A percentile compares a stretch with the other conserved stretches of the same genome.
Evolutionary conservation across 1,140 invertebrate species (phyloP).

Genomic region (Sesamia nonagrioides): DNA sequence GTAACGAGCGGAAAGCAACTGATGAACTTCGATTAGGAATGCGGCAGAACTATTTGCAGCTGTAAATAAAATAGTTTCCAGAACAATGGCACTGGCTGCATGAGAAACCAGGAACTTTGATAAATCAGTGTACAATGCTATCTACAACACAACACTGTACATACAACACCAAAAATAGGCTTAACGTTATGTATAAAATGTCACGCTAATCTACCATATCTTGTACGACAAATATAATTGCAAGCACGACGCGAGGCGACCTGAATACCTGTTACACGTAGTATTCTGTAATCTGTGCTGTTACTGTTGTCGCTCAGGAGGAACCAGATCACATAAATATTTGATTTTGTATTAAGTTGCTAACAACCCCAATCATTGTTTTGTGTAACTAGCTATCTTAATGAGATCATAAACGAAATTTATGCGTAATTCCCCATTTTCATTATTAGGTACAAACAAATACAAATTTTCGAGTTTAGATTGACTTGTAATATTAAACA

Average conservation of each 20-base stretch:
- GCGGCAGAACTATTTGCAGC: slow-evolving; percentile 20
- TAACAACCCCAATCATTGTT: slow-evolving; percentile 31
- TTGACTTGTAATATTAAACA: slow-evolving; percentile 43
- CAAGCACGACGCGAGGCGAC: slow-evolving; percentile 56
- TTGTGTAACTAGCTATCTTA: slow-evolving; percentile 11
- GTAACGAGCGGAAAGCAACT: slow-evolving; percentile 59
- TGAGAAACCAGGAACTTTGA: slow-evolving; percentile 23
- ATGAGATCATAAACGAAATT: slow-evolving; percentile 23
- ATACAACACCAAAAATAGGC: slow-evolving; percentile 33
- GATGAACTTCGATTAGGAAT: slow-evolving; percentile 47
- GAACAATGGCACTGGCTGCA: background rate
- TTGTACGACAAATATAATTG: slow-evolving; percentile 62
- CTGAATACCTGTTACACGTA: slow-evolving; percentile 70
- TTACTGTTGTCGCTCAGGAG: slow-evolving; percentile 30
- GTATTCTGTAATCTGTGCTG: too few relatives aligned
- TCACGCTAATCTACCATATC: slow-evolving; percentile 50
- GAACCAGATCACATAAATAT: slow-evolving; percentile 27
- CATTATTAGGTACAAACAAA: background rate
- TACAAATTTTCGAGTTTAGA: slow-evolving; percentile 1
- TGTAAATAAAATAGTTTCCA: slow-evolving; percentile 38
- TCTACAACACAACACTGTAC: background rate
- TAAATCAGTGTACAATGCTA: slow-evolving; percentile 9
- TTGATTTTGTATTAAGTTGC: slow-evolving; percentile 39
- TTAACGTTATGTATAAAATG: slow-evolving; percentile 1
- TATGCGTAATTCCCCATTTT: background rate